phyloP scores from a whole-genome alignment of 2,113 vertebrate species.

The Telmatochromis sp. region DNA sequence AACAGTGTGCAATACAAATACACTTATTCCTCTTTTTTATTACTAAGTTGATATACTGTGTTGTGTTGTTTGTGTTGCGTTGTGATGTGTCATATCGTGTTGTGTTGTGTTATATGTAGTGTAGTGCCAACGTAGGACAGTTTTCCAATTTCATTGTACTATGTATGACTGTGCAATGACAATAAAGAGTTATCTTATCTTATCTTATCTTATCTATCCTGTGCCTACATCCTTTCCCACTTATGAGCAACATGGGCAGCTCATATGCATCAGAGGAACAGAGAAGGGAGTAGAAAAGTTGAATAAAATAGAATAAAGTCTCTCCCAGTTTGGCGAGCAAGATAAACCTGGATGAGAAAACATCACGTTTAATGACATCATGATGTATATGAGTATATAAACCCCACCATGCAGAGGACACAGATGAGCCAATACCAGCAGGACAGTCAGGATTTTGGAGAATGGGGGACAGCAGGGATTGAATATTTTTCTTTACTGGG shows the following conservation, averaged over 20 bases:
- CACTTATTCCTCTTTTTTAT: too few relatives aligned
- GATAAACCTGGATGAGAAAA: not conserved
- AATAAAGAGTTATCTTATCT: too few relatives aligned
- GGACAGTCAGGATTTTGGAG: fast-evolving
- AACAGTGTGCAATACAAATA: too few relatives aligned
- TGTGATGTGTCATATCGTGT: too few relatives aligned
- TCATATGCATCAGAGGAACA: not conserved
- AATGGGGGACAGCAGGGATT: not conserved
- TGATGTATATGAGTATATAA: not conserved
- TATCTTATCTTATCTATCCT: not conserved
- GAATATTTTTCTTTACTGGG: not conserved
- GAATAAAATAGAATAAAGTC: not conserved
- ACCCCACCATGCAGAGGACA: not conserved
- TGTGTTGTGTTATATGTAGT: too few relatives aligned
- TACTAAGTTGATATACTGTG: too few relatives aligned
- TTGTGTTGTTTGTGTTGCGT: too few relatives aligned
- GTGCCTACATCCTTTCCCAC: not conserved
- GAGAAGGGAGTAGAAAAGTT: not conserved
- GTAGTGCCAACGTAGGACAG: too few relatives aligned
- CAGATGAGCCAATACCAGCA: not conserved
- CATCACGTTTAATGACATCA: not conserved
- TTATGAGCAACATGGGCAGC: not conserved
- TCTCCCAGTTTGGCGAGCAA: not conserved
- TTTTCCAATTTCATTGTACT: too few relatives aligned
- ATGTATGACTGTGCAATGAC: too few relatives aligned